phyloP scores from a whole-genome alignment of 2,797 vertebrate species.

The Alca torda region DNA sequence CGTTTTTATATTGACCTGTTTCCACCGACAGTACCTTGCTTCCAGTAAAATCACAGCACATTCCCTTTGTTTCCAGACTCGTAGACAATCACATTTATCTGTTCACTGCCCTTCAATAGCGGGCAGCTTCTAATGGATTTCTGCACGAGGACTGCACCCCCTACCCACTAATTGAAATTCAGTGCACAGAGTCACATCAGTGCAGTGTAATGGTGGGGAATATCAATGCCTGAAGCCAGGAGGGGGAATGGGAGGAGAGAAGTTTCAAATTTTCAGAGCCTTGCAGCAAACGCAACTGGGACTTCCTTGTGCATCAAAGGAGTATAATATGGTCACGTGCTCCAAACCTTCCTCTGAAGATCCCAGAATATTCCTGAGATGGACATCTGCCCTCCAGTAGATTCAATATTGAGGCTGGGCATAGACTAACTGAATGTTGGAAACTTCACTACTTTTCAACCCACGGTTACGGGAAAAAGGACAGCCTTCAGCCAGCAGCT shows the following conservation, averaged over 20 bases:
- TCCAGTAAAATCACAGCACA: conserved; percentile 41
- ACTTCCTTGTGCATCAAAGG: not conserved
- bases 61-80: conserved; percentile 24
- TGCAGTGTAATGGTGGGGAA: conserved; percentile 39
- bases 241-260: not conserved
- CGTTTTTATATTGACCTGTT: not conserved
- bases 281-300: not conserved
- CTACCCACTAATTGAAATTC: conserved; percentile 57
- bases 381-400: not conserved
- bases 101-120: conserved; percentile 47
- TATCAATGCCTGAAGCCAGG: conserved; percentile 33
- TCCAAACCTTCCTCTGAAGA: not conserved
- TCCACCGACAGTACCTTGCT: conserved; percentile 1
- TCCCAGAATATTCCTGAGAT: not conserved
- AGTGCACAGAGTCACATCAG: conserved; percentile 26
- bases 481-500: not conserved
- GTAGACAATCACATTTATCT: conserved; percentile 48
- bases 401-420: not conserved
- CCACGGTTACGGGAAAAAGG: rapidly evolving
- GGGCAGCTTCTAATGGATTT: conserved; percentile 13
- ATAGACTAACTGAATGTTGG: not conserved
- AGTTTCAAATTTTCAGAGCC: not conserved
- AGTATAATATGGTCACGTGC: rapidly evolving
- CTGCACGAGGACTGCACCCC: not conserved
- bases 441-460: not conserved